A percentile compares a stretch with the other conserved stretches of the same genome.
These are phyloP conservation scores for Tortricodes alternella DNA, from an alignment of 2,888 invertebrate genomes.

Conservation along the genomic window DNA sequence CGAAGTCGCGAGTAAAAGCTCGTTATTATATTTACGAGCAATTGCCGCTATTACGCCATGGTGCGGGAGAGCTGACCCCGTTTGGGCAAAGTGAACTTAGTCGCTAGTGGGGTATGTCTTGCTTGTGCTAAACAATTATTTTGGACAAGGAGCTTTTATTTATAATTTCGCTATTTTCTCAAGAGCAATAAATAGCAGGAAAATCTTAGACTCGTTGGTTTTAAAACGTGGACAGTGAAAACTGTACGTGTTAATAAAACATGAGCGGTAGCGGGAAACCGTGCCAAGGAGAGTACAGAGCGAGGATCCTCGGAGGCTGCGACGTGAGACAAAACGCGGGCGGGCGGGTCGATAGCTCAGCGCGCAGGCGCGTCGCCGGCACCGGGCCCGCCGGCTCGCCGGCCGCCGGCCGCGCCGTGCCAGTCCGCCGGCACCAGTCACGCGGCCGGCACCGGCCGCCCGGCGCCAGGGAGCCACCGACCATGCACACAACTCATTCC, in stretches of 20 bases:
- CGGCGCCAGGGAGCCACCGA: slow-evolving; percentile 54
- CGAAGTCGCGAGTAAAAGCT: too few relatives aligned
- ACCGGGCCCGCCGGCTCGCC: not conserved
- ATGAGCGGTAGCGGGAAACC: slow-evolving; percentile 49
- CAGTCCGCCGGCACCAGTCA: slow-evolving; percentile 68
- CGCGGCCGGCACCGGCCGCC: slow-evolving; percentile 69
- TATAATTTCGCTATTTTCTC: too few relatives aligned
- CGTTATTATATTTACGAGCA: too few relatives aligned
- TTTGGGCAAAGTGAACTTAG: too few relatives aligned
- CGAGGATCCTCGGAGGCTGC: slow-evolving; percentile 37
- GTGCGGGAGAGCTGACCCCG: too few relatives aligned
- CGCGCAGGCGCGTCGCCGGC: slow-evolving; percentile 26
- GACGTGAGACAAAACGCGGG: not conserved
- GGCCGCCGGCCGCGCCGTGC: slow-evolving; percentile 32
- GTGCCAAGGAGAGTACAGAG: slow-evolving; percentile 38
- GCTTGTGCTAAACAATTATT: too few relatives aligned
- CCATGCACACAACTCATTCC: slow-evolving; percentile 67
- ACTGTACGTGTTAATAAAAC: slow-evolving; percentile 45
- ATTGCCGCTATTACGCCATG: too few relatives aligned
- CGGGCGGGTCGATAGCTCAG: slow-evolving; percentile 28
- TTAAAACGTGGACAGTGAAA: slow-evolving; percentile 38
- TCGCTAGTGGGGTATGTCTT: too few relatives aligned
- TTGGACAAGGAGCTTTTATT: too few relatives aligned
- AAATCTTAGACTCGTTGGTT: not conserved
- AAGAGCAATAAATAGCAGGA: not conserved